Conservation (phyloP, 2,888 invertebrate species). For the Steinernema hermaphroditum region DNA sequence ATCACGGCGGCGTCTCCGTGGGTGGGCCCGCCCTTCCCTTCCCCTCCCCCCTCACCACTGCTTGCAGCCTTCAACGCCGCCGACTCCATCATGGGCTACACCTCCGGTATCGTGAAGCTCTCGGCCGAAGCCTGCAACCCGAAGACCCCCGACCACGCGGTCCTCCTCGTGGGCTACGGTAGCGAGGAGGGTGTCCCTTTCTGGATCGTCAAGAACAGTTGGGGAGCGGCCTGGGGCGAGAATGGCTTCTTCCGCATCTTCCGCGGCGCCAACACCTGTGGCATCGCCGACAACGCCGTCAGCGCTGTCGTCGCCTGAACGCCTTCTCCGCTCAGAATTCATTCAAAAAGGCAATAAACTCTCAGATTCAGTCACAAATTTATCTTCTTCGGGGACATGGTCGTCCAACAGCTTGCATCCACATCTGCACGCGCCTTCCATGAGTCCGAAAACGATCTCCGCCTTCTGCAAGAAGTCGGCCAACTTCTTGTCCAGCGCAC, state of each 20-base stretch:
- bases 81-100: neutral
- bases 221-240: slow-evolving; percentile 33
- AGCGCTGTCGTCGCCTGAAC: slow-evolving; percentile 14
- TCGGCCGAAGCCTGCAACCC: slow-evolving; percentile 13
- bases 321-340: too few species aligned
- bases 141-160: slow-evolving; percentile 21
- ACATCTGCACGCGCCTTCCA: neutral
- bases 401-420: neutral
- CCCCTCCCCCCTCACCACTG: neutral
- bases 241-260: slow-evolving; percentile 32
- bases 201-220: slow-evolving; percentile 37
- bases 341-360: too few species aligned
- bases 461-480: neutral
- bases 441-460: neutral
- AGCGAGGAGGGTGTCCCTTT: slow-evolving; percentile 7
- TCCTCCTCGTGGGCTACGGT: slow-evolving; percentile 31
- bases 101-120: neutral
- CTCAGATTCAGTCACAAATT: too few species aligned
- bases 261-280: slow-evolving; percentile 32
- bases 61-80: slow-evolving; percentile 16
- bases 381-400: neutral
- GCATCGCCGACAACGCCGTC: slow-evolving; percentile 25
- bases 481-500: neutral
- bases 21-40: neutral
- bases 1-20: slow-evolving; percentile 17